phyloP scores from a whole-genome alignment of 2,797 vertebrate species.

The Apogon talboti region DNA sequence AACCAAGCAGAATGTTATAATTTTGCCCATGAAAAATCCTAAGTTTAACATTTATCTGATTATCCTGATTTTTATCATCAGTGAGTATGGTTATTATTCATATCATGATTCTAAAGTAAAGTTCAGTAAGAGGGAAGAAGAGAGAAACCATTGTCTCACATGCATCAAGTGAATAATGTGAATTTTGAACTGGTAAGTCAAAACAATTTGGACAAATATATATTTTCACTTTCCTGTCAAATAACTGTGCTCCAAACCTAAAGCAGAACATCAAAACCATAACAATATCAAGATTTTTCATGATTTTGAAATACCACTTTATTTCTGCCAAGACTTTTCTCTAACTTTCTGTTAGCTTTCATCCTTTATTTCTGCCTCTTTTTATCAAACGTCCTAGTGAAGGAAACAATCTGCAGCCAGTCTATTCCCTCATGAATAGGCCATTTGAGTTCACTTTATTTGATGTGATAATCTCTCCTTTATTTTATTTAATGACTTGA shows the following conservation, averaged over 20 bases:
- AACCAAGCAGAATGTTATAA: not conserved
- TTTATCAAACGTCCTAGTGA: conserved; percentile 14
- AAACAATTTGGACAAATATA: not conserved
- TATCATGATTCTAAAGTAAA: not conserved
- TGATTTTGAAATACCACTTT: conserved; percentile 2
- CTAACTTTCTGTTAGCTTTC: conserved; percentile 4
- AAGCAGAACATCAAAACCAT: not conserved
- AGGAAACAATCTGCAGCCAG: conserved; percentile 23
- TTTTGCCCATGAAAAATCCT: not conserved
- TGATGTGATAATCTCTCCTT: conserved; percentile 78
- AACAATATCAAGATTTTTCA: not conserved
- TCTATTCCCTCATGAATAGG: conserved; percentile 3
- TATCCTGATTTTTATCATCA: not conserved
- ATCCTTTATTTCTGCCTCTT: conserved; percentile 18
- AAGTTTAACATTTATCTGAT: too few relatives aligned
- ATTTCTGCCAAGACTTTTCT: not conserved
- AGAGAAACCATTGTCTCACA: not conserved
- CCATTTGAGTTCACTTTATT: conserved; percentile 68
- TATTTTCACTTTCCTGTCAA: conserved; percentile 1
- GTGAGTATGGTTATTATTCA: not conserved
- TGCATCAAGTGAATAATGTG: not conserved
- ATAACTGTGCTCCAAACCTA: not conserved
- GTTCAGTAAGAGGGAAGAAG: not conserved
- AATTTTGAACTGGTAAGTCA: not conserved
- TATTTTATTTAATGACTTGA: conserved; percentile 76